Evolutionary conservation across 1,140 invertebrate species (phyloP), one percentile per base, ranked within the genome.

Genomic region (Pentalonia nigronervosa): DNA sequence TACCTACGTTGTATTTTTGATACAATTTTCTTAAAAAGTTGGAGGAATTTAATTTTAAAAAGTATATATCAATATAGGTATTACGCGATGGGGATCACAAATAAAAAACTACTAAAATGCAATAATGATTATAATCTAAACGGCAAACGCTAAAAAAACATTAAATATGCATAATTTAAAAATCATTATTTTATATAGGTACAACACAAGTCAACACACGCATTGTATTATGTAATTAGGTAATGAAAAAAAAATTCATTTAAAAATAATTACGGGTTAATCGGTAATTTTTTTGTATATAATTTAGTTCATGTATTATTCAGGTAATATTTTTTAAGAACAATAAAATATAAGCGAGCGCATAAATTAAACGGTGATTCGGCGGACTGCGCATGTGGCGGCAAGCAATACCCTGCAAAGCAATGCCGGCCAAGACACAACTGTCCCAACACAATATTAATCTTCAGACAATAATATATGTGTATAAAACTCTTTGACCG

Each of bases 141-240:
- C 60, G 25, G 30, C 60, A 67, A 88, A 34, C 20, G 17, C 17
- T 48, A n/a, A n/a, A 87, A 89, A 7, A 48, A 36, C 14, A 53
- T 89, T 53, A 89, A 89, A 53, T 53, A 89, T 53, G 48, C 87
- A 53, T 89, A 53, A 89, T 53, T 50, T 53, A 89, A 89, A 47
- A 53, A 21, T 20, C 30, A n/a, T 88, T 41, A n/a, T n/a, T 34
- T 7, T 45, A 7, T 17, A 48, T 50, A 50, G 47, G n/a, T 23
- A 83, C 81, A 83, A 21, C 20, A 83, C 76, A 36, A 83, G 21
- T 41, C 45, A 48, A 20, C 48, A 36, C 87, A 53, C 48, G n/a
- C n/a, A 21, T 50, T 34, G 20, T 88, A 34, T 7, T 87, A 50
- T 50, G 7, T 50, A 88, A 88, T 88, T 50, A 88, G 47, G n/a